Evolutionary conservation across 2,797 vertebrate genomes (phyloP).

Genomic region (Scomberomorus guttatus): DNA sequence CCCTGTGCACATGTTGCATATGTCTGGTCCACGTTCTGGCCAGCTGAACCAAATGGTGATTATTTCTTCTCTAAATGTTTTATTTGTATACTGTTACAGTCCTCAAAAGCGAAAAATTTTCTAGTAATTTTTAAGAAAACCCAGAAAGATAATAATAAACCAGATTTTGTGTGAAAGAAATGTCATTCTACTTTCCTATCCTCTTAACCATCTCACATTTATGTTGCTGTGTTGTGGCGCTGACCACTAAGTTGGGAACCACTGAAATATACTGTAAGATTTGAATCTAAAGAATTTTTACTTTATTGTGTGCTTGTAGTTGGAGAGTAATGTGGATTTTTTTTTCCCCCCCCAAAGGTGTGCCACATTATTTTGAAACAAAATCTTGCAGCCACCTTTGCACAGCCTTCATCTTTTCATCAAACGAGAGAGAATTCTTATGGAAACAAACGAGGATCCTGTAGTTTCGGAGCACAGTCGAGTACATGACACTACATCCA

Average conservation of each 20-base stretch:
- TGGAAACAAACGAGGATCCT: slow-evolving; percentile 13
- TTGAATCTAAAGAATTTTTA: background rate
- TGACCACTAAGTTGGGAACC: background rate
- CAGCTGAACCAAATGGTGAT: background rate
- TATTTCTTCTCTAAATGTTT: background rate
- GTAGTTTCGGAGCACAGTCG: background rate
- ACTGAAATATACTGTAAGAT: background rate
- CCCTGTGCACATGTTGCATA: background rate
- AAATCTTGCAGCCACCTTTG: background rate
- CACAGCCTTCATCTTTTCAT: background rate
- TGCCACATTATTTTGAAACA: background rate
- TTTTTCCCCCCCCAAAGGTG: background rate
- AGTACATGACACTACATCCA: slow-evolving; percentile 1
- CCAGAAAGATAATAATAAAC: background rate
- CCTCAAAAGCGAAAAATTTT: background rate
- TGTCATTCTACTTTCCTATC: background rate
- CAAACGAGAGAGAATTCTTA: slow-evolving; percentile 22
- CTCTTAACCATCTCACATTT: background rate
- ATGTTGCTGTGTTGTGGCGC: background rate
- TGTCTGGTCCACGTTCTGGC: background rate
- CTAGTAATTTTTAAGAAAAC: background rate
- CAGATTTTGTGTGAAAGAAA: background rate
- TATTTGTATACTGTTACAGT: background rate
- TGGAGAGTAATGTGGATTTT: background rate
- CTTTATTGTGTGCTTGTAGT: background rate